Evolutionary conservation across 1,140 invertebrate species (phyloP).

Genomic region (Diploscapter pachys): DNA sequence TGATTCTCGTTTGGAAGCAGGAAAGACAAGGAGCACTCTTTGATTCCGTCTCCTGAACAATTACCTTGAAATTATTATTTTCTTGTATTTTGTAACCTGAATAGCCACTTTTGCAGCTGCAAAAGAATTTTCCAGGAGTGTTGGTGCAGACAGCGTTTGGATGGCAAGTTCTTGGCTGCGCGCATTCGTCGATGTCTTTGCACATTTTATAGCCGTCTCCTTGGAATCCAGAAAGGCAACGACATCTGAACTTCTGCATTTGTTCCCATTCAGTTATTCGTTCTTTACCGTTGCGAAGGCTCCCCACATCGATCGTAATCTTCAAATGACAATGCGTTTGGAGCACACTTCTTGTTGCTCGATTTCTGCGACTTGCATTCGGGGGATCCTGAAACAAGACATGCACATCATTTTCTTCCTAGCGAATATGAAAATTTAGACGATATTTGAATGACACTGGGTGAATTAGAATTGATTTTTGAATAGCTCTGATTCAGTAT

Average conservation of each 20-base stretch:
- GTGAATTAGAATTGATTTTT: too few relatives aligned
- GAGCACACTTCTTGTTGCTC: conserved; percentile 38
- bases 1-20: conserved; percentile 47
- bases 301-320: conserved; percentile 56
- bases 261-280: too few relatives aligned
- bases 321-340: conserved; percentile 53
- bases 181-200: conserved; percentile 85
- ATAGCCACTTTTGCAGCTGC: conserved; percentile 70
- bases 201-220: conserved; percentile 50
- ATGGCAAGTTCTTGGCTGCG: conserved; percentile 74
- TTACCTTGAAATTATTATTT: neutral
- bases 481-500: too few relatives aligned
- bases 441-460: too few relatives aligned
- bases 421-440: too few relatives aligned
- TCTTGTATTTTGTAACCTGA: conserved; percentile 26
- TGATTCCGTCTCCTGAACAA: conserved; percentile 38
- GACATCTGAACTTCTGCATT: conserved; percentile 28
- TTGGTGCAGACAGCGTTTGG: conserved; percentile 84
- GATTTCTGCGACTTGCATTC: conserved; percentile 18
- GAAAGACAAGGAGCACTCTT: conserved; percentile 50
- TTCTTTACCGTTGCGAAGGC: conserved; percentile 33
- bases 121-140: conserved; percentile 82
- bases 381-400: too few relatives aligned
- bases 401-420: too few relatives aligned
- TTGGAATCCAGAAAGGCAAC: conserved; percentile 51